These are phyloP conservation scores for Zaprionus lineosus DNA, from an alignment of 2,888 invertebrate genomes.

Conservation along the genomic window DNA sequence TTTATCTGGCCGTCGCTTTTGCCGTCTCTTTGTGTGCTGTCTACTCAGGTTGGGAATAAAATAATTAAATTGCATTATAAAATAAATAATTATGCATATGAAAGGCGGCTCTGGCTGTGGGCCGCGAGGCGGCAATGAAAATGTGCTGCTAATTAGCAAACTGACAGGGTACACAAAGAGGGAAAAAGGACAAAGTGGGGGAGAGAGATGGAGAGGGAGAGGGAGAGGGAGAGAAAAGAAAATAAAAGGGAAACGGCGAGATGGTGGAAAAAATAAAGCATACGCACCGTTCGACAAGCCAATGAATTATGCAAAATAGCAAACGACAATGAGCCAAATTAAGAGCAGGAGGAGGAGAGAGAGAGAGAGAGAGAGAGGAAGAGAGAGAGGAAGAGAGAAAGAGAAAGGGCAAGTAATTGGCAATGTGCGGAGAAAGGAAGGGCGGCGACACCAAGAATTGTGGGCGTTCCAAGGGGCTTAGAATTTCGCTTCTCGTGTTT, in stretches of 20 bases:
- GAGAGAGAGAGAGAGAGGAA: no score
- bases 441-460: no score
- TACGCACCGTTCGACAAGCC: conserved; percentile 74
- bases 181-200: background rate
- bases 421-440: no score
- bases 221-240: background rate
- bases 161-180: conserved; percentile 57
- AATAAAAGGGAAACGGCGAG: background rate
- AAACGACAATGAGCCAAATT: conserved; percentile 39
- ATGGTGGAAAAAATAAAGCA: conserved; percentile 51
- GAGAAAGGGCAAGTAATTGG: no score
- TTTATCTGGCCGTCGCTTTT: background rate
- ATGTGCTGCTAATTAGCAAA: conserved; percentile 71
- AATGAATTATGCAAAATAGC: conserved; percentile 74
- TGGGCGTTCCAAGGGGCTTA: conserved; percentile 1
- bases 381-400: no score
- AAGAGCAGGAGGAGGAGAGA: background rate
- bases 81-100: conserved; percentile 68
- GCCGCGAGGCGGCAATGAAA: conserved; percentile 59
- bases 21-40: background rate
- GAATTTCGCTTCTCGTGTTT: background rate
- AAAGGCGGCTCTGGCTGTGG: conserved; percentile 52
- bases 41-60: conserved; percentile 43
- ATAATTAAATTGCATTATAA: conserved; percentile 72
- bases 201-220: background rate